phyloP scores from a whole-genome alignment of 2,888 invertebrate genomes.

The Nephrotoma appendiculata region DNA sequence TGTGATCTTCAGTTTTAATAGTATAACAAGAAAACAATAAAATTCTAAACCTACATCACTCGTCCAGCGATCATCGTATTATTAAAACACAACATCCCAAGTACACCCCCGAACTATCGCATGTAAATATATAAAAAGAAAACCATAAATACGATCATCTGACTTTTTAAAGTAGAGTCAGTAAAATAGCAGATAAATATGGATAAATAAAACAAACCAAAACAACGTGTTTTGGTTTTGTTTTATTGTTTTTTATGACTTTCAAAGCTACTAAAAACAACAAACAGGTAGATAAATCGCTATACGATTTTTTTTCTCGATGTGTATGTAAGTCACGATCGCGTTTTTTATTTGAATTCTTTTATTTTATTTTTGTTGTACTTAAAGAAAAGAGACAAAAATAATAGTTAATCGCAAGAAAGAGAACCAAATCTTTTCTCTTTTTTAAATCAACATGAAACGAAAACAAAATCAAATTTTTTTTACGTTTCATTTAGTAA shows the following conservation, averaged over 20 bases:
- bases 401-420: neutral
- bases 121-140: neutral
- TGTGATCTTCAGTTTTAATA: neutral
- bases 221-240: neutral
- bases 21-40: neutral
- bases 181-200: neutral
- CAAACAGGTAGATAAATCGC: neutral
- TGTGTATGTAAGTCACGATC: neutral
- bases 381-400: neutral
- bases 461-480: neutral
- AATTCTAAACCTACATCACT: neutral
- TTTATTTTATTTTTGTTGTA: neutral
- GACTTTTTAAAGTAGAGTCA: neutral
- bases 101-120: neutral
- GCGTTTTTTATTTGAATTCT: neutral
- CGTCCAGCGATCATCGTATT: neutral
- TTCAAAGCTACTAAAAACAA: neutral
- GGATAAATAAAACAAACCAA: neutral
- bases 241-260: neutral
- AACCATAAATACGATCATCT: neutral
- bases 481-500: neutral
- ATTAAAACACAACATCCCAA: neutral
- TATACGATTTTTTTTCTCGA: neutral
- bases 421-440: neutral
- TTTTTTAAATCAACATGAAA: neutral